phyloP scores from a whole-genome alignment of 2,113 vertebrate genomes.

The Strigops habroptila region DNA sequence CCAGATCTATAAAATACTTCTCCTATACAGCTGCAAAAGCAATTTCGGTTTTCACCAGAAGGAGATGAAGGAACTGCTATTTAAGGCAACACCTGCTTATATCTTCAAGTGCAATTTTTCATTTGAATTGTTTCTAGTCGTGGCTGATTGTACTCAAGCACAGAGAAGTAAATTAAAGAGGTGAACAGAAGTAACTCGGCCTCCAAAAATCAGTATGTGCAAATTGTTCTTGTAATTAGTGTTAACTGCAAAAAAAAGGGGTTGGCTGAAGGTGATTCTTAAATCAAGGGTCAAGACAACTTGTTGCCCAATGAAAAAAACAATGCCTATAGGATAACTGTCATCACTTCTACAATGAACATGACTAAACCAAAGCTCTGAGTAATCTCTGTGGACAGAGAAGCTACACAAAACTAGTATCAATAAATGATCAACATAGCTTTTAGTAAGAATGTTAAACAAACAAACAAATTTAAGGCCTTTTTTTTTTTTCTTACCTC shows the following conservation, averaged over 20 bases:
- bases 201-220: neutral
- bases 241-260: neutral
- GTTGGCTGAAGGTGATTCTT: neutral
- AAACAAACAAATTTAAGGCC: neutral
- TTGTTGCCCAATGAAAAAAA: neutral
- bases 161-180: neutral
- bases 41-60: neutral
- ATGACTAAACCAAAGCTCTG: neutral
- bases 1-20: neutral
- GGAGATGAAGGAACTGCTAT: neutral
- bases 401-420: neutral
- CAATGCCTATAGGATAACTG: neutral
- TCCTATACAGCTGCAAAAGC: neutral
- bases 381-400: neutral
- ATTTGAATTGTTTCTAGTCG: conserved; percentile 1
- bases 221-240: neutral
- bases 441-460: neutral
- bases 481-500: neutral
- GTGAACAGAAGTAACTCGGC: neutral
- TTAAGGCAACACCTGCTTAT: neutral
- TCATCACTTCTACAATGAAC: neutral
- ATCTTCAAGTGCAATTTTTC: neutral
- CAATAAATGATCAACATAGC: neutral
- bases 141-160: neutral
- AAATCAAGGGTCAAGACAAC: neutral